Evolutionary conservation across 2,888 invertebrate species (phyloP).

Genomic region (Conchocele bisecta): DNA sequence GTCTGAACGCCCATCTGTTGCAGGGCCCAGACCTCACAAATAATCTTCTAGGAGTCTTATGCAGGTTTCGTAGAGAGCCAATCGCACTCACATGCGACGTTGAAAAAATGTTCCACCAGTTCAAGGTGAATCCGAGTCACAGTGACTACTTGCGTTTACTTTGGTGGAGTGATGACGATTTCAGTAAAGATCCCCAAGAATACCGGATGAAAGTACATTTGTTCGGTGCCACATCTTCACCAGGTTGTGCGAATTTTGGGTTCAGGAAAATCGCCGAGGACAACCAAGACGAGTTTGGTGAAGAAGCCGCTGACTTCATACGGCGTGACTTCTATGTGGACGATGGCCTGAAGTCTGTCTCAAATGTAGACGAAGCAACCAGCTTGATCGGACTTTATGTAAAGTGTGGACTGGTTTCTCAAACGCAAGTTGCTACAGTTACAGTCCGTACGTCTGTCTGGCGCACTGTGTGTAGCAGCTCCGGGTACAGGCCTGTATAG

Average conservation of each 20-base stretch:
- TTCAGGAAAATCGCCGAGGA: conserved; percentile 34
- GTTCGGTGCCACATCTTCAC: conserved; percentile 55
- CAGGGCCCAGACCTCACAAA: conserved; percentile 55
- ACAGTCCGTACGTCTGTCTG: too few species aligned
- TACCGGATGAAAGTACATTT: conserved; percentile 53
- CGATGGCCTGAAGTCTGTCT: conserved; percentile 28
- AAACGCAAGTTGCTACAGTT: too few species aligned
- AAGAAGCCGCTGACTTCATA: conserved; percentile 35
- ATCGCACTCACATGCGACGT: conserved; percentile 55
- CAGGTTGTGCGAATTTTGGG: conserved; percentile 53
- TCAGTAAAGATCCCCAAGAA: conserved; percentile 17
- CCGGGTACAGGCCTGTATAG: too few species aligned
- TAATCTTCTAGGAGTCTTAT: conserved; percentile 43
- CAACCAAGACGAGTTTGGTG: conserved; percentile 11
- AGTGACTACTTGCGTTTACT: conserved; percentile 51
- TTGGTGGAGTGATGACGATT: conserved; percentile 55
- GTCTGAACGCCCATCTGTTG: conserved; percentile 34
- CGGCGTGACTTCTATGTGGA: conserved; percentile 47
- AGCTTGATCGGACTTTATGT: too few species aligned
- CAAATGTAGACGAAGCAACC: conserved; percentile 33
- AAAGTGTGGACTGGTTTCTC: too few species aligned
- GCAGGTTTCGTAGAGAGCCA: conserved; percentile 41
- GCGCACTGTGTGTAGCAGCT: too few species aligned
- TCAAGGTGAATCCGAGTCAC: conserved; percentile 35
- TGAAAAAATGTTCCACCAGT: conserved; percentile 58